Evolutionary conservation across 2,113 vertebrate genomes (phyloP), one percentile per base, ranked within the genome.

Genomic region (Tetrax tetrax): DNA sequence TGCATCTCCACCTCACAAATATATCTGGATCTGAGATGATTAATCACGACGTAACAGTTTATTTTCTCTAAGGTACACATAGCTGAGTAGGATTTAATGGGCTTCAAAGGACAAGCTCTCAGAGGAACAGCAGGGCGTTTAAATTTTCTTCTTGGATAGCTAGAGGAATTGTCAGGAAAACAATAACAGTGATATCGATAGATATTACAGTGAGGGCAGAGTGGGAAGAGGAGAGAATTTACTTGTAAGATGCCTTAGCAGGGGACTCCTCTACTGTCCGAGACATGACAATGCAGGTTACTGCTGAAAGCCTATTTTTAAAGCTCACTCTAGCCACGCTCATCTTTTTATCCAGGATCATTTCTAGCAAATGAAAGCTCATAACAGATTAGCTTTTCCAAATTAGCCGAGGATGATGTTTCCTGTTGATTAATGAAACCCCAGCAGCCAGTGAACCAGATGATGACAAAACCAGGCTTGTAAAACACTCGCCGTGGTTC

Each of bases 21-120:
- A 50, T 54, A 45, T 72, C 53, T 61, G 63, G 65, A 87, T 80
- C 51, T 3, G 21, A 95, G 74, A 47, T 66, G 81, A 94, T 96
- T 95, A 82, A 87, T 92, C 57, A 12, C 85, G 66, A 70, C 66
- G 27, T 20, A 82, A 57, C 20, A 60, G 87, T 89, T 94, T 95
- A 91, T 86, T 95, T 92, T 94, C 93, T 94, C 43, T 35, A 37
- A 95, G 90, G 80, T 84, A 64, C 61, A 75, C 71, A 66, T 35
- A 87, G 78, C 90, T 79, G 63, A 63, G 48, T 37, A 92, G 80
- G 77, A 82, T 95, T 93, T 92, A 92, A 87, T 69, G 77, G 60
- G 57, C 69, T 91, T 96, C 77, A 71, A 68, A 87, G 72, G 70
- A 68, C 64, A 43, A 45, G 75, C 38, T 71, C 64, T 38, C 69